Conservation (phyloP, 1,140 invertebrate genomes). For the Vollenhovia emeryi region DNA sequence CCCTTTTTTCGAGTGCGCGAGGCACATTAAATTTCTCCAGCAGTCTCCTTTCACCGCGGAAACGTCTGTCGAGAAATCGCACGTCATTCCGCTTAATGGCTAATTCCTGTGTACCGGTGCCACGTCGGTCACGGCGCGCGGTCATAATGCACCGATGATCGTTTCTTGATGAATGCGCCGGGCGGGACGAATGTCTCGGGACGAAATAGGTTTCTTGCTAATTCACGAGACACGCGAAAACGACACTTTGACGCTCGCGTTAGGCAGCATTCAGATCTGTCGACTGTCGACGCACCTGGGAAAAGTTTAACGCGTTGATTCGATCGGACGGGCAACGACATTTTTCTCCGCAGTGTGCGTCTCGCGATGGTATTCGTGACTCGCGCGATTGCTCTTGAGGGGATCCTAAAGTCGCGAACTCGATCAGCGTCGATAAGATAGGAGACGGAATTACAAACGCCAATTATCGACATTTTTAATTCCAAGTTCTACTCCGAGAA, state of each 20-base stretch:
- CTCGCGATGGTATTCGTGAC: not conserved
- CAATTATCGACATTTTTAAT: no score
- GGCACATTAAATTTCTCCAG: slow-evolving; percentile 66
- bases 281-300: not conserved
- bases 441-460: no score
- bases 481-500: no score
- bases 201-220: slow-evolving; percentile 62
- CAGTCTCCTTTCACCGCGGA: slow-evolving; percentile 59
- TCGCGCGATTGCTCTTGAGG: not conserved
- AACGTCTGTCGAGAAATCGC: slow-evolving; percentile 67
- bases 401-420: no score
- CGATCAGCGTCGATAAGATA: no score
- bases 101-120: slow-evolving; percentile 43
- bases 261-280: slow-evolving; percentile 5
- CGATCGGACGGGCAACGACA: not conserved
- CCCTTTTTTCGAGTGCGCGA: slow-evolving; percentile 36
- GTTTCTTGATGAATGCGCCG: slow-evolving; percentile 50
- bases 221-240: slow-evolving; percentile 58
- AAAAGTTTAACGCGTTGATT: slow-evolving; percentile 6
- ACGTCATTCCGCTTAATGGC: slow-evolving; percentile 74
- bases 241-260: slow-evolving; percentile 10
- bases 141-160: slow-evolving; percentile 53
- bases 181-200: slow-evolving; percentile 13
- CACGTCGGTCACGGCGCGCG: slow-evolving; percentile 46
- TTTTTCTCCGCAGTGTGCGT: not conserved